These are phyloP conservation scores for Mesorhabditis belari DNA, from an alignment of 2,888 invertebrate species.

Conservation along the genomic window DNA sequence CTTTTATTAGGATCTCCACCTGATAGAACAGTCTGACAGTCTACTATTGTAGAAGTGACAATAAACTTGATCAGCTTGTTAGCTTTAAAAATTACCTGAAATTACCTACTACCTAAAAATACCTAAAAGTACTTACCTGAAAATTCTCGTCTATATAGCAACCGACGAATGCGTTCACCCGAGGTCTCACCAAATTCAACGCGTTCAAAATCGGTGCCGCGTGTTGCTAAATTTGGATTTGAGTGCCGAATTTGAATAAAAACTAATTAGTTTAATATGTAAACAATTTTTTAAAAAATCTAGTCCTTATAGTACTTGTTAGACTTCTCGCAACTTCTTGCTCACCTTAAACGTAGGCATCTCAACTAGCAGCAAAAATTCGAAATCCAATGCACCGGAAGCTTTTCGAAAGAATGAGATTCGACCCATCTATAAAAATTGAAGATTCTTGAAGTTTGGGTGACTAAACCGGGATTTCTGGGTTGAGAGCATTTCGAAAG, in stretches of 20 bases:
- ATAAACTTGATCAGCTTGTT: no score
- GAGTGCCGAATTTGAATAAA: no score
- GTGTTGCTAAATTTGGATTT: no score
- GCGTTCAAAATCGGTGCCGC: neutral
- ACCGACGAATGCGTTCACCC: neutral
- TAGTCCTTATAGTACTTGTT: neutral
- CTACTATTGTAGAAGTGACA: no score
- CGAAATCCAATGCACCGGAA: neutral
- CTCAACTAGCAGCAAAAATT: neutral
- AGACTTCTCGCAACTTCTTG: neutral
- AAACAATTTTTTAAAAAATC: neutral
- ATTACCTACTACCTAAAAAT: neutral
- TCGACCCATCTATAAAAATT: neutral
- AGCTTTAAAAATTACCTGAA: neutral
- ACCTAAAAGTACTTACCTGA: neutral
- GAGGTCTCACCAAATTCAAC: neutral
- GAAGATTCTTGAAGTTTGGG: neutral
- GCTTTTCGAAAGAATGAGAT: neutral
- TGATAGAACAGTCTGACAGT: no score
- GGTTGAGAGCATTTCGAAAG: neutral
- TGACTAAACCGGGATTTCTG: neutral
- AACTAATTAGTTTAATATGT: no score
- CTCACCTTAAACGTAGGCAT: neutral
- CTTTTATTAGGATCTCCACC: no score
- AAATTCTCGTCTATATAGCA: neutral